phyloP scores from a whole-genome alignment of 2,797 vertebrate species.

The Eulemur coronatus region DNA sequence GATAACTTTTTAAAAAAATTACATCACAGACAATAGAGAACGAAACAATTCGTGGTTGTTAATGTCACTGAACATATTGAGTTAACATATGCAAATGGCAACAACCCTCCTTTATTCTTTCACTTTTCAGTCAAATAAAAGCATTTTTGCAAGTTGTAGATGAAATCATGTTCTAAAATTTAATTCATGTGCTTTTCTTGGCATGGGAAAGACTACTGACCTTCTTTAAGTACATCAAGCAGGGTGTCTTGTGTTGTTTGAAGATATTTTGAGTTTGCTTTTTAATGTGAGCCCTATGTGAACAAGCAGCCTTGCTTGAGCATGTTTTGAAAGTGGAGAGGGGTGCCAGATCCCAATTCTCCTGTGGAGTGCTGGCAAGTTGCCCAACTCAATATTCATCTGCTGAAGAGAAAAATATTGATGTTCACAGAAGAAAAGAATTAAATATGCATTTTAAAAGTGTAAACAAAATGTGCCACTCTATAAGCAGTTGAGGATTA shows the following conservation, averaged over 20 bases:
- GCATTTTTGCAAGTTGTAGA: slow-evolving; percentile 39
- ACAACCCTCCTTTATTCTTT: slow-evolving; percentile 44
- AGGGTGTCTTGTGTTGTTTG: slow-evolving; percentile 26
- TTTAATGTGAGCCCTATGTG: slow-evolving; percentile 35
- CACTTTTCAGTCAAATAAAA: slow-evolving; percentile 51
- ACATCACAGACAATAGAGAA: neutral
- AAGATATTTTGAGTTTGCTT: slow-evolving; percentile 52
- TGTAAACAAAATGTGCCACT: slow-evolving; percentile 42
- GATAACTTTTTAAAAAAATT: neutral
- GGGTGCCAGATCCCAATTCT: neutral
- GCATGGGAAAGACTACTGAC: slow-evolving; percentile 11
- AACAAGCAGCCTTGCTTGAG: slow-evolving; percentile 41
- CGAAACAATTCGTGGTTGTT: neutral
- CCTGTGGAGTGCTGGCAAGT: slow-evolving; percentile 32
- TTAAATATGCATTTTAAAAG: slow-evolving; percentile 41
- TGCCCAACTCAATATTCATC: slow-evolving; percentile 56
- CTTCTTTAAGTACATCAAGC: slow-evolving; percentile 22
- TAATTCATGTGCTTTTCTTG: slow-evolving; percentile 28
- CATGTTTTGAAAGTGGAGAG: slow-evolving; percentile 19
- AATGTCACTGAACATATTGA: slow-evolving; percentile 5
- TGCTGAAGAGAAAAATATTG: slow-evolving; percentile 48
- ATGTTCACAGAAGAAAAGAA: slow-evolving; percentile 47
- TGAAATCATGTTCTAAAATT: slow-evolving; percentile 54
- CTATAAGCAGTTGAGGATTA: slow-evolving; percentile 50
- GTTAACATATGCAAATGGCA: slow-evolving; percentile 29